Evolutionary conservation across 2,797 vertebrate species (phyloP).

Genomic region (Sarcoramphus papa): DNA sequence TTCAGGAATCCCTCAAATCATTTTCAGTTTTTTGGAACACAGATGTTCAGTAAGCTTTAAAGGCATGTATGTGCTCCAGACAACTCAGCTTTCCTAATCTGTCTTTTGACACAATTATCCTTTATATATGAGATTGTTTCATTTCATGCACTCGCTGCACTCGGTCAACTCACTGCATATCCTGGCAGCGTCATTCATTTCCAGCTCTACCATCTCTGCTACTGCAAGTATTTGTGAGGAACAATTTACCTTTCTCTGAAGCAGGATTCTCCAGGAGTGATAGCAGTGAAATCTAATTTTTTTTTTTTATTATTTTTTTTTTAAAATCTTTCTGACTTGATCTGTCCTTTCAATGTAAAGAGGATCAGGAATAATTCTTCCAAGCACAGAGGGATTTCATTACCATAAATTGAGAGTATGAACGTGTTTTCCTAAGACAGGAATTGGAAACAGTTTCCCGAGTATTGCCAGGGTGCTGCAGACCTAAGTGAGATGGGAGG

Average conservation of each 20-base stretch:
- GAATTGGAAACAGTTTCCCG: conserved; percentile 21
- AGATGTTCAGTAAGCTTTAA: neutral
- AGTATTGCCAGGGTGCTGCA: conserved; percentile 15
- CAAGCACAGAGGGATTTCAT: neutral
- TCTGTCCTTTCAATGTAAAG: neutral
- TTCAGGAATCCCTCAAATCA: neutral
- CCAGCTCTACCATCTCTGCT: neutral
- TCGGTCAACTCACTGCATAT: neutral
- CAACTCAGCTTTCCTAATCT: neutral
- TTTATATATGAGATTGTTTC: neutral
- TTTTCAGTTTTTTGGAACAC: neutral
- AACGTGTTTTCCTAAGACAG: neutral
- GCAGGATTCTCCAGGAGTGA: neutral
- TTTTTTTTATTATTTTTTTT: too few relatives aligned
- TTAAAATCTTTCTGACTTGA: neutral
- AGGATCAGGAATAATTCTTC: neutral
- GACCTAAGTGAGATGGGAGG: neutral
- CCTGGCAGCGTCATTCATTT: neutral
- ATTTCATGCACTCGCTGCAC: neutral
- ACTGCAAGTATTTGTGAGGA: neutral
- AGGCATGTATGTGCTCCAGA: neutral
- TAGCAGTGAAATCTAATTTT: neutral
- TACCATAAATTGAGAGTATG: neutral
- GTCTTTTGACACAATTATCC: neutral
- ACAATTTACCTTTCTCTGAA: neutral